Base-by-base conservation (phyloP, 1,140 invertebrate genomes). In the Odontomachus brunneus region DNA sequence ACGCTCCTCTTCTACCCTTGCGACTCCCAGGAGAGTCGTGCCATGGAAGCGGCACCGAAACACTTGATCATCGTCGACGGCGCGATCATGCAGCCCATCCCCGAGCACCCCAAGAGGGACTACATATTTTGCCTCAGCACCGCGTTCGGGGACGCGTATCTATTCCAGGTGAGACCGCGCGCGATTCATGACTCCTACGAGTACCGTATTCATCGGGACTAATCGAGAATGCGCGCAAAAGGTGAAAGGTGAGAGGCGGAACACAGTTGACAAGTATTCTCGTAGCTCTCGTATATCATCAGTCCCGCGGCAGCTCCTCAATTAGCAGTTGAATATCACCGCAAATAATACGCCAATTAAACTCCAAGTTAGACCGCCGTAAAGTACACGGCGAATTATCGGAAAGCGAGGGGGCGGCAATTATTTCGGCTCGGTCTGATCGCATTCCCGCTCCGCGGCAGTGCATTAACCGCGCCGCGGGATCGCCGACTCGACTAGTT, bases 121-220 rank as follows among this genome's bases (percentile, higher is more conserved):
- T 97, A 98, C 94, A 99, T 99, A 93, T 99, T 99, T 95, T 99
- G 98, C 92, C 95, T 99, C 82, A 99, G 98, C 94, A 99, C 98
- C 3, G 98, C 98, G 14, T 99, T 99, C 94, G 99, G 99, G 73
- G 99, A 99, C 94, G 98, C 98, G 63, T 99, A 99, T 94, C 95
- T 99, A 38, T 99, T 99, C 94, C 98, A 99, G 96, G 98, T 99
- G 92, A 96, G 95, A 11, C 38, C 38, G 38, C 9, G n/a, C 38
- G 38, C 9, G 5, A 5, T 5, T 33, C 29, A 44, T 7, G 9
- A 44, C 9, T 11, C 9, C 38, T 44, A 44, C 9, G 38, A 11
- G 9, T 33, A 5, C 29, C 29, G 29, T 33, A 11, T 11, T 11
- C 38, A 11, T 7, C 38, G 38, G 38, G 9, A 33, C 38, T 0